Evolutionary conservation across 2,113 vertebrate genomes (phyloP), one percentile per base, ranked within the genome.

Genomic region (Herpetotheres cachinnans): DNA sequence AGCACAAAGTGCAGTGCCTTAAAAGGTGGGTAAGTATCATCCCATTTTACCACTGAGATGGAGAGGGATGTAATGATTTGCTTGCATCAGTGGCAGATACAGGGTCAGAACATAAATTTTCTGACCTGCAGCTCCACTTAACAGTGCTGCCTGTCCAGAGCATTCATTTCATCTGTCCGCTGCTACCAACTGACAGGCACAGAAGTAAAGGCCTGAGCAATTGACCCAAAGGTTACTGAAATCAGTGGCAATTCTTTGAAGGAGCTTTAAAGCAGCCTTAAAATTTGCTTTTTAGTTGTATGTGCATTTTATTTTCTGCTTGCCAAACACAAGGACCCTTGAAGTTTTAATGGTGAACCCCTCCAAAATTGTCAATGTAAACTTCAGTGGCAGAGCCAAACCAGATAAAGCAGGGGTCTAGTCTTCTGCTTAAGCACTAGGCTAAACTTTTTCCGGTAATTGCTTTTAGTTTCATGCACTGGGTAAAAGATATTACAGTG

Each of bases 101-200:
- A 72, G 73, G 70, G 77, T 71, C 38, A 92, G 82, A 89, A 92
- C 71, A 89, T 91, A 92, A 65, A 73, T 91, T 82, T 86, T 67
- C 62, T 92, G 86, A 92, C 80, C 94, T 61, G 69, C 56, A 65
- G 66, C 70, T 92, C 69, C 61, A 61, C 70, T 95, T 92, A 92
- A 91, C 86, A 74, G 72, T 59, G 36, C 52, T 80, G 77, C 56
- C 69, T 87, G 59, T 88, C 91, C 73, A 91, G 86, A 91, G 69
- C 81, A 84, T 44, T 93, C 2, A 29, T 93, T 96, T 90, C 73
- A 56, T 69, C 55, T 89, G 56, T 73, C 77, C 93, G 47, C 80
- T 89, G 86, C 46, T 82, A 44, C 65, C 76, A 77, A 16, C 52
- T 29, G 70, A 87, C 71, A 73, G 58, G 54, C 61, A 69, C 21